These are phyloP conservation scores for Pachydiplax longipennis DNA, from an alignment of 2,888 invertebrate species.

Conservation along the genomic window DNA sequence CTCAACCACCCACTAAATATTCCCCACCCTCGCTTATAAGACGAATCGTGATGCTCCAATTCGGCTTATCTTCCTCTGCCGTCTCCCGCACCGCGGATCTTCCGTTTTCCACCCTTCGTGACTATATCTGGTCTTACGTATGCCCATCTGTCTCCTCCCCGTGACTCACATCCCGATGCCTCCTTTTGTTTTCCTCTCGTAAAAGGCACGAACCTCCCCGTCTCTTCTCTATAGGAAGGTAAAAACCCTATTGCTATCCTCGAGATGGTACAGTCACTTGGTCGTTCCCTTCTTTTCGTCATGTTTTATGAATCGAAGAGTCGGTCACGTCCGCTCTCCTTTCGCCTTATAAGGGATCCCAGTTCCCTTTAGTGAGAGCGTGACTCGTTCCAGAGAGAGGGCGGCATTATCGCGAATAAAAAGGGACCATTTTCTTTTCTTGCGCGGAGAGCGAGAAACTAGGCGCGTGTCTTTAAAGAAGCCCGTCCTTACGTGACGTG, in stretches of 20 bases:
- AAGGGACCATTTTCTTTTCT: background rate
- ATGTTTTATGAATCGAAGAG: background rate
- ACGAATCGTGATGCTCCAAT: constrained; percentile 41
- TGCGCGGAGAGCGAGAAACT: background rate
- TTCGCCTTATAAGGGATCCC: background rate
- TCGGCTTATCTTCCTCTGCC: constrained; percentile 11
- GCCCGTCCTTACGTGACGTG: background rate
- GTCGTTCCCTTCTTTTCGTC: background rate
- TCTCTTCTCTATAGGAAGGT: no score
- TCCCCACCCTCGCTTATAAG: background rate
- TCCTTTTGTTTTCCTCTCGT: background rate
- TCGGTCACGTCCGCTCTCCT: background rate
- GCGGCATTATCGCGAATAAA: background rate
- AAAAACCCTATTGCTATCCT: background rate
- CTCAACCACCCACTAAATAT: background rate
- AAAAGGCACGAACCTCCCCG: background rate
- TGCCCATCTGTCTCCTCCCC: constrained; percentile 4
- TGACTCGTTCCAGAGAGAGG: background rate
- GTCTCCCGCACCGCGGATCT: background rate
- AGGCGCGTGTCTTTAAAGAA: background rate
- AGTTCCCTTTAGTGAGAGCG: background rate
- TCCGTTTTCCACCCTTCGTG: constrained; percentile 1
- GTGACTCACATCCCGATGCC: background rate
- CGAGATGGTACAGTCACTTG: background rate
- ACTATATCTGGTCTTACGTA: constrained; percentile 13